Evolutionary conservation across 2,113 vertebrate species (phyloP), one percentile per base, ranked within the genome.

Genomic region (Phylloscopus whistleri): DNA sequence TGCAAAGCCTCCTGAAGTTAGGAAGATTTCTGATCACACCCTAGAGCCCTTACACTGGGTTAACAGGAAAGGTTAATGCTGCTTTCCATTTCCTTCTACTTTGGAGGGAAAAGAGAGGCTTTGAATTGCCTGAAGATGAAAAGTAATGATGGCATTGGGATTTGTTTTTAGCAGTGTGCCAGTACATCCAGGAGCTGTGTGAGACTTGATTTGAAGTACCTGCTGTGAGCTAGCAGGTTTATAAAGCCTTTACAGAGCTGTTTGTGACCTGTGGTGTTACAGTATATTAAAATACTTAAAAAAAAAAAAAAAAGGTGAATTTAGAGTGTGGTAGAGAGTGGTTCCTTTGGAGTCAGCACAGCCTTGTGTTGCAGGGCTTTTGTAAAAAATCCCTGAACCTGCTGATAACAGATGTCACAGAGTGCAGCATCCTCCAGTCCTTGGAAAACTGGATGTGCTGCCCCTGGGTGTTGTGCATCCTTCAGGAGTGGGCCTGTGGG

Each of bases 81-180:
- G 55, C 79, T 84, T 96, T 92, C 84, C 30, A 35, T 93, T 93
- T 79, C 53, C 67, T 91, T 63, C 79, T 87, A 0, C 60, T 89
- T 51, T 51, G 60, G n/a, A 27, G 28, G 63, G 14, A 4, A 60
- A 72, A 52, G 44, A 82, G 66, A 58, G 37, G 17, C 53, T 84
- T 59, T 69, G 55, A 66, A 44, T 82, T 76, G 44, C 76, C 62
- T 55, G 56, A 67, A 95, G 73, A 90, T 82, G 76, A 82, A 93
- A 94, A 33, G 76, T 73, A 93, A 74, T 73, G 74, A 59, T 95
- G 72, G 82, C 66, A 49, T 6, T 81, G 81, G 74, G 87, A 95
- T 95, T 94, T 90, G 73, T 82, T 96, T 97, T 81, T 80, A 88
- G 43, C 26, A 9, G 62, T 80, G 46, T 84, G 58, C 74, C 74